Evolutionary conservation across 2,888 invertebrate genomes (phyloP), one percentile per base, ranked within the genome.

Genomic region (Campopleginae sp.): DNA sequence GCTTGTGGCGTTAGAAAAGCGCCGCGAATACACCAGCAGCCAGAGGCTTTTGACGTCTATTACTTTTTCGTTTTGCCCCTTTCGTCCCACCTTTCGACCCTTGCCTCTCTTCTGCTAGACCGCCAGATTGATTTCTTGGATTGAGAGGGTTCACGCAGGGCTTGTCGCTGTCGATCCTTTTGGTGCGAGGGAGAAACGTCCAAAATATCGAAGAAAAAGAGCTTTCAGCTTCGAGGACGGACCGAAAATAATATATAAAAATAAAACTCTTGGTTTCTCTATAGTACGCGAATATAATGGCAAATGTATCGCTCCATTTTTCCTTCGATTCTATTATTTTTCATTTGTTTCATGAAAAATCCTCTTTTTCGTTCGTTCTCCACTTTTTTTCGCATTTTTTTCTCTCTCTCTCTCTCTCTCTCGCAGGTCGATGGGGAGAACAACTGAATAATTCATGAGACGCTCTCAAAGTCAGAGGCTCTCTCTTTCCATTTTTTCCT

Each of bases 251-350:
- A 38, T 8, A 51, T 74, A 80, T 10, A 79, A 84, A 80, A 70
- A 46, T 19, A 51, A 65, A 46, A 51, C 72, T 72, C 42, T 75
- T 78, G 74, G 68, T 54, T 54, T 63, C 44, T 68, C 31, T 46
- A 33, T 46, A 7, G 19, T 61, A 61, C 71, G 54, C 71, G 88
- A 86, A 87, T 88, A 87, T 89, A 90, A 90, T 90, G 89, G 88
- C 86, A 82, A 90, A 89, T 88, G 89, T 90, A 90, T 90, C 89
- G 88, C 81, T 82, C 85, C 86, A 88, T 87, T 90, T 90, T 86
- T 88, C 84, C 88, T 89, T 87, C 89, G 89, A 87, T 89, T 91
- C 90, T 89, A 91, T 91, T 91, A 91, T 90, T 91, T 92, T 91
- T 90, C 91, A 91, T 91, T 91, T 90, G 90, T 89, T 90, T 90